Evolutionary conservation across 2,888 invertebrate genomes (phyloP), one percentile per base, ranked within the genome.

Genomic region (Oxyscelio sp.): DNA sequence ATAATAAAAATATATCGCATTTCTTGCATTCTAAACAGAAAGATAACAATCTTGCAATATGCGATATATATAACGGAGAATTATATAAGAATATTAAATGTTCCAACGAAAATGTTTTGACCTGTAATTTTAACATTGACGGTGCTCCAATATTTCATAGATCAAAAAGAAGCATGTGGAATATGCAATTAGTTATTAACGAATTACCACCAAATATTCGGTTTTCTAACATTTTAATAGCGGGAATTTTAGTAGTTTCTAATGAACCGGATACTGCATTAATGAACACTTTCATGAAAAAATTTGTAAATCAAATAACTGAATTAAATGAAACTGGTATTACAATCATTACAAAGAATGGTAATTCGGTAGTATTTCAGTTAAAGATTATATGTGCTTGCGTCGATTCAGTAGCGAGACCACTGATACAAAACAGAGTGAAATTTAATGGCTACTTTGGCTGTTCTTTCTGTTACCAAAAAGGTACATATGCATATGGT

Each of bases 371-470:
- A n/a, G 6, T 4, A 22, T 38, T 74, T 2, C 11, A 21, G 13
- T 48, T 71, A 11, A 45, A 38, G n/a, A 15, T 74, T 9, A 34
- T 80, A 4, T 73, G 80, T 43, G 22, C 65, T 21, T 80, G 59
- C 19, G 73, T 74, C 8, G 80, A 74, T 61, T 66, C 80, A 2
- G 19, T 17, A 13, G 80, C 80, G n/a, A 56, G 80, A 9, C 73
- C 80, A 2, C 0, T 54, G 3, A 2, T 74, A 0, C 80, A 80
- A 54, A 80, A 74, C 40, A 58, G 80, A 24, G 1, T 80, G 0
- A 22, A 68, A 52, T 68, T 59, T 31, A 77, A 68, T 52, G 77
- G 77, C 0, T 59, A 27, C 9, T 68, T 24, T 15, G 40, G 77
- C 0, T 77, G 59, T 52, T 40, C 59, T 15, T 77, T 59, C 22